A percentile compares a stretch with the other conserved stretches of the same genome.
Evolutionary conservation across 2,113 vertebrate species (phyloP).

Genomic region (Grus americana): DNA sequence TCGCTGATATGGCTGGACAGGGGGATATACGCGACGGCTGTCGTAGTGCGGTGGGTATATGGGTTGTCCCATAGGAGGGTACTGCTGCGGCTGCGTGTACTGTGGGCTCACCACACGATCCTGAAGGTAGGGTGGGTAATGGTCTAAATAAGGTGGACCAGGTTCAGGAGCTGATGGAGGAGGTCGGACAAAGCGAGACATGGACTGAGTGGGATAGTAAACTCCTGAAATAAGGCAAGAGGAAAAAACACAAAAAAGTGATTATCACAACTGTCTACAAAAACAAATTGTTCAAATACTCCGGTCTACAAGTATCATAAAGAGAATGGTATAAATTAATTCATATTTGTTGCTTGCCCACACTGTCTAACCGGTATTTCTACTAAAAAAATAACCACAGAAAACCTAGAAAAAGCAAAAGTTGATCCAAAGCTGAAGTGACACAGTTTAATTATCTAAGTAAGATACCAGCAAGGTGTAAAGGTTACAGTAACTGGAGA

Average conservation of each 20-base stretch:
- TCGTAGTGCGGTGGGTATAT: constrained; percentile 88
- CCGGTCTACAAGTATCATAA: background rate
- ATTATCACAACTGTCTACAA: background rate
- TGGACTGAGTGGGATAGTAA: constrained; percentile 85
- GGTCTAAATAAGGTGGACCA: constrained; percentile 85
- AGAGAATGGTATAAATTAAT: background rate
- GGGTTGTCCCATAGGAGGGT: constrained; percentile 77
- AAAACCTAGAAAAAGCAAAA: background rate
- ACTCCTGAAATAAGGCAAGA: constrained; percentile 74
- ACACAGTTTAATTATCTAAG: background rate
- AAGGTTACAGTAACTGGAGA: background rate
- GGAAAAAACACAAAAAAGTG: background rate
- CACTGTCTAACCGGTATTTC: background rate
- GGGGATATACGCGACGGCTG: constrained; percentile 80
- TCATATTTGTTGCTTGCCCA: background rate
- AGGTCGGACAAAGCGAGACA: constrained; percentile 85
- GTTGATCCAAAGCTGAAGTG: background rate
- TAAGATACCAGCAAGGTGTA: background rate
- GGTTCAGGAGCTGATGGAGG: constrained; percentile 79
- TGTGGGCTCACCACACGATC: constrained; percentile 83
- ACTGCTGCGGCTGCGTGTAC: constrained; percentile 84
- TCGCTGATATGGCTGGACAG: constrained; percentile 84
- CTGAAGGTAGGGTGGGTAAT: constrained; percentile 86
- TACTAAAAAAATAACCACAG: background rate
- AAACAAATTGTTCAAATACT: background rate